Evolutionary conservation across 92 coral and sea anemone genomes (phyloP), one percentile per base, ranked within the genome.

Genomic region (Bergia sp.): DNA sequence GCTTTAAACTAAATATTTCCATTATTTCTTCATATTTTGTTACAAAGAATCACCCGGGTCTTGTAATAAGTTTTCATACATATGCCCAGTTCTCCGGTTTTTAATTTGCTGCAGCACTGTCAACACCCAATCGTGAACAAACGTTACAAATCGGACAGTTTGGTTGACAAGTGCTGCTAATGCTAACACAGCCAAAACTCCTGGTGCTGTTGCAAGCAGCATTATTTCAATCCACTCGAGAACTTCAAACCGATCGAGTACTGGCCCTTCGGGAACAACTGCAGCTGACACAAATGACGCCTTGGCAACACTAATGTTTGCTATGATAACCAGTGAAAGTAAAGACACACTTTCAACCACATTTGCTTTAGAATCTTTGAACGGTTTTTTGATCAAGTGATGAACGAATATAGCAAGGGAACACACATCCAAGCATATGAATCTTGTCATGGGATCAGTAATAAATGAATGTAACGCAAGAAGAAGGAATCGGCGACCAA

Each of bases 151-250:
- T 57, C 2, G 20, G 65, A 57, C 10, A 57, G 0, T 1, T 57
- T 57, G 65, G 20, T 57, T 57, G 3, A 57, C 65, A 57, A 57
- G 65, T 3, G 65, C 65, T 10, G 12, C 65, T 2, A 57, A 57
- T 57, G 65, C 65, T 11, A 57, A 57, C 65, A 57, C 65, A 57
- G 65, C 65, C 18, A 57, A 57, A 57, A 13, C 20, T 57, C 65
- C 65, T 57, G 65, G 65, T 57, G 65, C 65, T 57, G 65, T 9
- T 16, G 12, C 23, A 5, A 90, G 79, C 37, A 79, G 3, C 20
- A 1, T 76, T 21, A 90, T 55, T 23, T 90, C 89, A 20, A 86
- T 79, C 92, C 92, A 90, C 81, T 85, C 55, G 13, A 90, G 9
- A 11, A 64, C 75, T 4, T 78, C 79, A 23, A 86, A 71, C 1